Conservation (phyloP, 2,113 vertebrate genomes). For the Cyanoderma ruficeps region DNA sequence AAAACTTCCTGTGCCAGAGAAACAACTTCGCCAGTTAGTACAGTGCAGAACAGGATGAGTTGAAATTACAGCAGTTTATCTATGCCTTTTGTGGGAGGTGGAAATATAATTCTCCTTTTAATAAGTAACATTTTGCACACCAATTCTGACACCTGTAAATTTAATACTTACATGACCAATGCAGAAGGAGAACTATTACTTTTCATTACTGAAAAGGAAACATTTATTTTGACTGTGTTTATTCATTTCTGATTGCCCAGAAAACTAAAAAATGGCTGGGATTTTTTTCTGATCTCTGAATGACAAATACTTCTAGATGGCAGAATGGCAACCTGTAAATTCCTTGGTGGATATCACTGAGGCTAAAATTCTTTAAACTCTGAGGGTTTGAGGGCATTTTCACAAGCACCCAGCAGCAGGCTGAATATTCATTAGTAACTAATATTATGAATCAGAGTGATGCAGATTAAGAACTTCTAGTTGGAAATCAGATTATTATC, state of each 20-base stretch:
- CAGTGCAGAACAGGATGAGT: not conserved
- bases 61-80: not conserved
- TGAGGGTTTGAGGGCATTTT: not conserved
- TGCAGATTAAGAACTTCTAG: not conserved
- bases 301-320: not conserved
- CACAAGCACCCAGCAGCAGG: not conserved
- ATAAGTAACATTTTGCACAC: not conserved
- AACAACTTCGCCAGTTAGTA: not conserved
- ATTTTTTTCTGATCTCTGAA: not conserved
- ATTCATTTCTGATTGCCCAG: not conserved
- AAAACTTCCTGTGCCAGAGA: not conserved
- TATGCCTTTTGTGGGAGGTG: not conserved
- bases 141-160: not conserved
- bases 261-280: not conserved
- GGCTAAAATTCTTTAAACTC: not conserved
- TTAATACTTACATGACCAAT: not conserved
- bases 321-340: not conserved
- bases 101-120: not conserved
- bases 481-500: conserved; percentile 12
- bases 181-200: not conserved
- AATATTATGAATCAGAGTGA: not conserved
- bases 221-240: not conserved
- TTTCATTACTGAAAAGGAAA: not conserved
- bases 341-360: not conserved
- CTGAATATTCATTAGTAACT: not conserved